Conservation (phyloP, 1,140 invertebrate species). For the Macrosteles quadrilineatus region DNA sequence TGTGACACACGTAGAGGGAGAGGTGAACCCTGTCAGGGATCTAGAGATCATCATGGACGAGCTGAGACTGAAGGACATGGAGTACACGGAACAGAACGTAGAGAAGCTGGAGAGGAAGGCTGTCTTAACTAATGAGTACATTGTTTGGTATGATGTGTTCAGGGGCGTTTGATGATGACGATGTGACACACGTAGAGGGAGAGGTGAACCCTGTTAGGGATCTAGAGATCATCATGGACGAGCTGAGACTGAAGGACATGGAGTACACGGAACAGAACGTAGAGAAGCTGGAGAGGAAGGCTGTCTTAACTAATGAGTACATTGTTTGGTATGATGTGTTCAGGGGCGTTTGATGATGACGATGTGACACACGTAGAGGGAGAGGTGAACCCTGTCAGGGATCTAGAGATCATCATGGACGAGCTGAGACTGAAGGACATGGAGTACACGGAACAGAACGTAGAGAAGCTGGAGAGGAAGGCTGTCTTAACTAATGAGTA, state of each 20-base stretch:
- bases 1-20: constrained; percentile 97
- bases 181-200: constrained; percentile 97
- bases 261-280: constrained; percentile 78
- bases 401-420: constrained; percentile 95
- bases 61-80: constrained; percentile 91
- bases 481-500: too few species aligned
- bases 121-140: too few species aligned
- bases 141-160: too few species aligned
- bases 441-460: constrained; percentile 74
- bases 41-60: constrained; percentile 97
- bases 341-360: constrained; percentile 96
- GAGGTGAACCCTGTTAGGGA: constrained; percentile 97
- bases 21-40: constrained; percentile 96
- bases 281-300: constrained; percentile 86
- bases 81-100: constrained; percentile 74
- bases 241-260: constrained; percentile 92
- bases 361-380: constrained; percentile 98
- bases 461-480: constrained; percentile 87
- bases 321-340: too few species aligned
- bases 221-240: constrained; percentile 95
- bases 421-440: constrained; percentile 95
- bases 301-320: too few species aligned
- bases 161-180: constrained; percentile 98
- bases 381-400: constrained; percentile 95
- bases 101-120: constrained; percentile 89